A percentile compares a stretch with the other conserved stretches of the same genome.
These are phyloP conservation scores for Brevimyrus niger DNA, from an alignment of 2,113 vertebrate genomes.

Conservation along the genomic window DNA sequence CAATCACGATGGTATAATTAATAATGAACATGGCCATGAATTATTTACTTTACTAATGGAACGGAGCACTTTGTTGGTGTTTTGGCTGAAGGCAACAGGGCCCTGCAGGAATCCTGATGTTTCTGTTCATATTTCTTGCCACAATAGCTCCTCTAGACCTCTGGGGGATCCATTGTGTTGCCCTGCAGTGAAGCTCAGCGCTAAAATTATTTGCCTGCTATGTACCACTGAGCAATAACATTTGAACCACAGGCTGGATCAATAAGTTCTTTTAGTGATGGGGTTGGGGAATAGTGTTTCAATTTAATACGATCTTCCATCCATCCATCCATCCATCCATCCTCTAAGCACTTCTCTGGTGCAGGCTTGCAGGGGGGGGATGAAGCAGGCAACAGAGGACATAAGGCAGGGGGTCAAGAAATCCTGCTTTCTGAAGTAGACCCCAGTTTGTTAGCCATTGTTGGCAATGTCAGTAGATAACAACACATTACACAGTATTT, in stretches of 20 bases:
- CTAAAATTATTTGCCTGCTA: neutral
- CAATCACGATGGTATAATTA: neutral
- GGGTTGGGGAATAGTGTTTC: neutral
- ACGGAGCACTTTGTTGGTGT: neutral
- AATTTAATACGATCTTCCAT: neutral
- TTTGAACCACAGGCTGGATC: neutral
- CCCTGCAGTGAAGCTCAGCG: neutral
- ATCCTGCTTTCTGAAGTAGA: neutral
- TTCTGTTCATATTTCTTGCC: neutral
- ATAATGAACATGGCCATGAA: neutral
- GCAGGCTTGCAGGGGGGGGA: neutral
- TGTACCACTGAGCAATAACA: neutral
- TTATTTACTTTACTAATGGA: slow-evolving; percentile 3
- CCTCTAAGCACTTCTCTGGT: neutral
- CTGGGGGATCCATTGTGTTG: neutral
- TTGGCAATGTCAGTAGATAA: neutral
- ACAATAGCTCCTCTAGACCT: neutral
- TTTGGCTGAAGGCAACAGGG: neutral
- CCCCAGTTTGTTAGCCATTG: neutral
- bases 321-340: neutral
- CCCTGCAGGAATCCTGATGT: neutral
- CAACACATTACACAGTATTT: neutral
- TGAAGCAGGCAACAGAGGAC: neutral
- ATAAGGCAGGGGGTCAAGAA: neutral
- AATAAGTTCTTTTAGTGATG: neutral